Percentiles rank a stretch among this genome's conserved stretches.
Conservation (phyloP, 2,888 invertebrate species). For the Platycheirus albimanus region DNA sequence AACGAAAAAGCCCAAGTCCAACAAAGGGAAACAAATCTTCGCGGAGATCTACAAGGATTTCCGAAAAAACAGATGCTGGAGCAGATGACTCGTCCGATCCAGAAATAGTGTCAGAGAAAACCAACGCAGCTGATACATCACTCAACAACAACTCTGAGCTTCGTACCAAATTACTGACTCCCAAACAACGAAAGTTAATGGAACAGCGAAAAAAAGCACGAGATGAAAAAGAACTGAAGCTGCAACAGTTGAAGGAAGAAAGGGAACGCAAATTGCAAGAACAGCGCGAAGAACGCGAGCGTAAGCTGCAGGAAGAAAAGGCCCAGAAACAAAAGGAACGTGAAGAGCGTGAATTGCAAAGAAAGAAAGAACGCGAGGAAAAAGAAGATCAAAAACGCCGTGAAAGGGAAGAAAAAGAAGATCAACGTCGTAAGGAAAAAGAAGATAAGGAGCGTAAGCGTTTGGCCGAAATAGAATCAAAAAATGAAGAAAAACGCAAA, state of each 20-base stretch:
- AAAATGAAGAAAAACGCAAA: conserved; percentile 78
- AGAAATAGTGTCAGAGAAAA: conserved; percentile 8
- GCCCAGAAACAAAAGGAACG: conserved; percentile 73
- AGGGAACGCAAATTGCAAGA: conserved; percentile 84
- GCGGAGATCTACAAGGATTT: conserved; percentile 18
- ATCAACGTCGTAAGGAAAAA: conserved; percentile 82
- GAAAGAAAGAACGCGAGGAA: conserved; percentile 78
- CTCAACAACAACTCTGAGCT: neutral
- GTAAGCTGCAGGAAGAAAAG: conserved; percentile 78
- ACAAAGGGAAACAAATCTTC: neutral
- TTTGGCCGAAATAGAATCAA: conserved; percentile 78
- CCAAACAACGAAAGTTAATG: conserved; percentile 78
- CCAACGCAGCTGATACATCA: conserved; percentile 36
- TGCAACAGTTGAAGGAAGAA: conserved; percentile 83
- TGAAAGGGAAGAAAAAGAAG: conserved; percentile 82
- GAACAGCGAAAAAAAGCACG: conserved; percentile 79
- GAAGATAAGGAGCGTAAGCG: conserved; percentile 81
- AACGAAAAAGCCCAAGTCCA: neutral
- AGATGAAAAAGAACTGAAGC: conserved; percentile 82
- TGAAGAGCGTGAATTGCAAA: conserved; percentile 77
- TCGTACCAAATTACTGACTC: conserved; percentile 75
- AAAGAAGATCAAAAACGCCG: conserved; percentile 78
- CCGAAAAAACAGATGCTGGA: conserved; percentile 22
- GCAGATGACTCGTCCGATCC: conserved; percentile 30
- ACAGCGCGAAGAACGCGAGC: conserved; percentile 83